Conservation (phyloP, 30 jellyfish, hydroid and myxozoan species). For the Chrysaora quinquecirrha region DNA sequence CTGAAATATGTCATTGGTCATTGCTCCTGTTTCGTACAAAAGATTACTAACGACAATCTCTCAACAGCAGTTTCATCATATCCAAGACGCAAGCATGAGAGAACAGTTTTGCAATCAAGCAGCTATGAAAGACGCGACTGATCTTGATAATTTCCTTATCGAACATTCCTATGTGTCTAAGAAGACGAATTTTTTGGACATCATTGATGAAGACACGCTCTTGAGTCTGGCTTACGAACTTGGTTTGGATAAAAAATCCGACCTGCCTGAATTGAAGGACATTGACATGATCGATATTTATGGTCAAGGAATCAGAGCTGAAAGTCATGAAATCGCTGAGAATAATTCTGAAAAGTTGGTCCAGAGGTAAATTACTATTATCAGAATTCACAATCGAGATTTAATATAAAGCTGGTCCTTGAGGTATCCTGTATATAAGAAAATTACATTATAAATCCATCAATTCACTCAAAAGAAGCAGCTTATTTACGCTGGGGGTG, state of each 20-base stretch:
- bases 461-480: no score
- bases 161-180: slow-evolving; percentile 63
- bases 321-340: not conserved
- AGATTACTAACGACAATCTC: slow-evolving; percentile 62
- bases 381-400: no score
- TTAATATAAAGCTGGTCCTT: no score
- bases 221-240: slow-evolving; percentile 65
- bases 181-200: slow-evolving; percentile 65
- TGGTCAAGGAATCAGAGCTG: slow-evolving; percentile 13
- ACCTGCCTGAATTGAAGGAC: slow-evolving; percentile 67
- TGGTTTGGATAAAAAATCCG: slow-evolving; percentile 66
- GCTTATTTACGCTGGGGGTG: no score
- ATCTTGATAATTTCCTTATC: slow-evolving; percentile 41
- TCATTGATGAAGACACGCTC: slow-evolving; percentile 66
- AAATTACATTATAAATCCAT: no score
- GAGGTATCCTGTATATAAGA: no score
- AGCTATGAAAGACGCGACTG: slow-evolving; percentile 53
- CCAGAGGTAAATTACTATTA: slow-evolving; percentile 27
- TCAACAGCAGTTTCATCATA: not conserved
- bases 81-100: not conserved
- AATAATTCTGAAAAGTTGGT: slow-evolving; percentile 39
- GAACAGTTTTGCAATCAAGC: not conserved
- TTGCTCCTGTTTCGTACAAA: slow-evolving; percentile 75
- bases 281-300: slow-evolving; percentile 38
- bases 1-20: slow-evolving; percentile 57